A percentile compares a stretch with the other conserved stretches of the same genome.
phyloP scores from a whole-genome alignment of 2,888 invertebrate species.

The Tridacna gigas region DNA sequence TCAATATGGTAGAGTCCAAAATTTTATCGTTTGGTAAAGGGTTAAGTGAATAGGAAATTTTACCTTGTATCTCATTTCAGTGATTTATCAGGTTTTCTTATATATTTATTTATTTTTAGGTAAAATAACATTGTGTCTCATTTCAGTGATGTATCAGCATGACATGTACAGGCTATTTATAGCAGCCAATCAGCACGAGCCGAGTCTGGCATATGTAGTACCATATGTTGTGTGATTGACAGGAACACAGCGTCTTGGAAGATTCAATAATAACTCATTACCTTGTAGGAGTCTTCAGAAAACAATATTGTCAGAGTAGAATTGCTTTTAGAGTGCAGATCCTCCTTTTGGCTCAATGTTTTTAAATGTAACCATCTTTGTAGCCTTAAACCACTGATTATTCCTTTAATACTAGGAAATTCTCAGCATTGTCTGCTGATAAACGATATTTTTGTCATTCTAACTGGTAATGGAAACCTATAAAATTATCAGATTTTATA shows the following conservation, averaged over 20 bases:
- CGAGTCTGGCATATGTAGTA: conserved; percentile 64
- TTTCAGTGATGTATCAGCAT: conserved; percentile 68
- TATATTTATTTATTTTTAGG: too few relatives aligned
- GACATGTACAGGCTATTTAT: conserved; percentile 59
- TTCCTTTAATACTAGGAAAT: too few relatives aligned
- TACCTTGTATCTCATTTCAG: too few relatives aligned
- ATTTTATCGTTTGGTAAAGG: too few relatives aligned
- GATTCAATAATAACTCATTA: not conserved
- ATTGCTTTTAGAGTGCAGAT: not conserved
- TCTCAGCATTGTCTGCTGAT: too few relatives aligned
- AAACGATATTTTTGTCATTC: too few relatives aligned
- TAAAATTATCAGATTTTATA: too few relatives aligned
- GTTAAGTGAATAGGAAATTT: too few relatives aligned
- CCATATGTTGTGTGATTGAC: conserved; percentile 8
- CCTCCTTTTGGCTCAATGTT: not conserved
- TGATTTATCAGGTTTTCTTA: too few relatives aligned
- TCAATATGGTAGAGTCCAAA: too few relatives aligned
- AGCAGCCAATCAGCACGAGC: conserved; percentile 53
- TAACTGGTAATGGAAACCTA: too few relatives aligned
- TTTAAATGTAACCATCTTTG: not conserved
- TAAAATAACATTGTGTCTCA: conserved; percentile 1
- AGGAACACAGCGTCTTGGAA: not conserved
- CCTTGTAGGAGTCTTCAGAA: not conserved
- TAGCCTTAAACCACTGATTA: too few relatives aligned
- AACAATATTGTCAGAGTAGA: not conserved